Evolutionary conservation across 2,113 vertebrate genomes (phyloP).

Genomic region (Eubucco bourcierii): DNA sequence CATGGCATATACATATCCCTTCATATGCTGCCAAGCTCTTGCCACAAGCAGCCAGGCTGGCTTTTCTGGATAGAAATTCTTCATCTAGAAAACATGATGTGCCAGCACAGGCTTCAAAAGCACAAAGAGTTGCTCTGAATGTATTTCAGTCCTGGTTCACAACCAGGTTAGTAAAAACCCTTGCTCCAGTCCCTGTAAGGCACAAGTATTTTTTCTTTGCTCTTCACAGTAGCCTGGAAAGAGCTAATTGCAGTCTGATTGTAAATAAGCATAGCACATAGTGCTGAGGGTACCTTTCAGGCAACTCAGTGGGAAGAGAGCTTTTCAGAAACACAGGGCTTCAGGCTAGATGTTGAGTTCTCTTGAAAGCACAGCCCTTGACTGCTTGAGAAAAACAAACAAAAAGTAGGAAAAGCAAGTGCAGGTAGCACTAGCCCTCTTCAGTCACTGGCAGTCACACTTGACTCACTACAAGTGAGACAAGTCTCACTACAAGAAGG

Average conservation of each 20-base stretch:
- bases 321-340: background rate
- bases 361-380: background rate
- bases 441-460: background rate
- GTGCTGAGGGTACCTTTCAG: background rate
- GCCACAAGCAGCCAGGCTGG: no score
- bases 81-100: background rate
- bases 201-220: background rate
- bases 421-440: background rate
- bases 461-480: no score
- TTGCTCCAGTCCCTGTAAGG: background rate
- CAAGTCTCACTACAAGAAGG: no score
- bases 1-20: no score
- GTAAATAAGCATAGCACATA: background rate
- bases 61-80: background rate
- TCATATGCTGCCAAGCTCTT: no score
- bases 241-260: background rate
- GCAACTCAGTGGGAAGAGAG: background rate
- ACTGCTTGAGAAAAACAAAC: background rate
- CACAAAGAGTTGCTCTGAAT: background rate
- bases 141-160: background rate
- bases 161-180: background rate
- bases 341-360: background rate
- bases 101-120: background rate
- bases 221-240: background rate
- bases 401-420: background rate